Evolutionary conservation across 2,113 vertebrate genomes (phyloP).

Genomic region (Lepus americanus): DNA sequence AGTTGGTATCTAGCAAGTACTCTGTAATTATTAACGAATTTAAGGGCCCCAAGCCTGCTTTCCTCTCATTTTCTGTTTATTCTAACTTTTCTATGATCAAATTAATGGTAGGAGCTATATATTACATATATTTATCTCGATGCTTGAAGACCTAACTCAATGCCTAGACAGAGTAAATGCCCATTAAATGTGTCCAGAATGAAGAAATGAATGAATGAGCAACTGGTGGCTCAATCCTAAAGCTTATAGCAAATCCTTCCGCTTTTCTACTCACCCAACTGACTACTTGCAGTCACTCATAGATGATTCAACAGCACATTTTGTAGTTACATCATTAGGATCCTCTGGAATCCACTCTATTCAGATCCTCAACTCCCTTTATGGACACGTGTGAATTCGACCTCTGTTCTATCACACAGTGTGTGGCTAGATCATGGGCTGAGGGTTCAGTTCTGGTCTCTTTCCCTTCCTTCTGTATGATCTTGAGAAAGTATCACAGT

Average conservation of each 20-base stretch:
- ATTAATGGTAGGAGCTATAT: not conserved
- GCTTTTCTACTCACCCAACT: not conserved
- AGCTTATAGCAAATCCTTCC: not conserved
- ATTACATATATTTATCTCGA: not conserved
- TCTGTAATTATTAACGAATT: not conserved
- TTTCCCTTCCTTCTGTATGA: not conserved
- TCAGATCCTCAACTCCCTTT: not conserved
- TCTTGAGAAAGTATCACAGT: not conserved
- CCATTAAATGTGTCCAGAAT: not conserved
- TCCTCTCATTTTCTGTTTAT: not conserved
- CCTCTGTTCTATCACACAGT: not conserved
- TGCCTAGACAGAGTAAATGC: not conserved
- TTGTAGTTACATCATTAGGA: not conserved
- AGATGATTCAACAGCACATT: not conserved
- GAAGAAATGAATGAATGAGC: not conserved
- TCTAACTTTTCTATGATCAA: not conserved
- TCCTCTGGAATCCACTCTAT: not conserved
- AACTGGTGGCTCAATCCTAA: not conserved
- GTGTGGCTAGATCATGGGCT: not conserved
- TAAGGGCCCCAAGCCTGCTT: not conserved
- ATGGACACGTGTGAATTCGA: not conserved
- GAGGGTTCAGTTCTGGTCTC: not conserved
- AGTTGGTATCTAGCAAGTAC: not conserved
- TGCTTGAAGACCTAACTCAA: not conserved
- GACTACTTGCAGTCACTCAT: not conserved